phyloP scores from a whole-genome alignment of 2,113 vertebrate genomes.

The Tachuris rubrigastra region DNA sequence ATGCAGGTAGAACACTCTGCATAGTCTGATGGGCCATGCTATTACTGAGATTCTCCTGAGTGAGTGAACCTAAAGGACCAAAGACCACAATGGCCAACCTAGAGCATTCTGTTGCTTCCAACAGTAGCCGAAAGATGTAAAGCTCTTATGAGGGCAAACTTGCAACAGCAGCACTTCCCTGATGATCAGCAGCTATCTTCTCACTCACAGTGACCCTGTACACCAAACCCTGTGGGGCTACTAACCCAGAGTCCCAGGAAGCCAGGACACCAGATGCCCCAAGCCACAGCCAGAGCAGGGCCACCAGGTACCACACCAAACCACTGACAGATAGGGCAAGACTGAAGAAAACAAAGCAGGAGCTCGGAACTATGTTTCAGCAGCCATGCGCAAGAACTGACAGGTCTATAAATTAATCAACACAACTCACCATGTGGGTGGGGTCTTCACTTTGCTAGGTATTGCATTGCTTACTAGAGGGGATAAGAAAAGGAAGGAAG shows the following conservation, averaged over 20 bases:
- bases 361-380: not conserved
- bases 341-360: not conserved
- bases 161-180: not conserved
- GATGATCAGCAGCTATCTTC: not conserved
- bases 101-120: not conserved
- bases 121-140: not conserved
- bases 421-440: not conserved
- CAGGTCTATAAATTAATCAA: not conserved
- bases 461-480: not conserved
- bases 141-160: not conserved
- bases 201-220: accelerated
- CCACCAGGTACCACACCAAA: not conserved
- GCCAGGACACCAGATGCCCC: not conserved
- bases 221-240: not conserved
- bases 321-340: not conserved
- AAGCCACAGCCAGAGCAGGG: not conserved
- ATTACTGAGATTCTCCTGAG: not conserved
- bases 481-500: not conserved
- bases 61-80: not conserved
- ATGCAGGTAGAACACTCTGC: not conserved
- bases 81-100: not conserved
- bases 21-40: not conserved
- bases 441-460: not conserved
- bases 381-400: not conserved
- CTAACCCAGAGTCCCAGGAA: not conserved